Conservation (phyloP, 2,888 invertebrate genomes). For the Nomada hirtipes region DNA sequence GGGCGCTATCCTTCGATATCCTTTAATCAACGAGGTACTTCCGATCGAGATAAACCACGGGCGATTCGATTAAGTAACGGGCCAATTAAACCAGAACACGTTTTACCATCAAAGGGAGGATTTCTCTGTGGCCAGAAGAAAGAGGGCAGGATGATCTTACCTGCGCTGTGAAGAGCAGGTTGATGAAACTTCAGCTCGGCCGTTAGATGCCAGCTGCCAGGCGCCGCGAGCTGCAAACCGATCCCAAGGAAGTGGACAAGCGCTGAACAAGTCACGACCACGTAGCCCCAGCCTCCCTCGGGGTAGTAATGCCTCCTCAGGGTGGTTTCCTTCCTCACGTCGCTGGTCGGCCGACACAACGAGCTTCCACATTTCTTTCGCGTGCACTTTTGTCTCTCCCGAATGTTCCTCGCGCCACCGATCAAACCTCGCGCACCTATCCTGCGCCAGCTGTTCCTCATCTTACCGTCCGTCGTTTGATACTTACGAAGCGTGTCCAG, state of each 20-base stretch:
- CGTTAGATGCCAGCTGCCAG: conserved; percentile 83
- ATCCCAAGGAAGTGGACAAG: conserved; percentile 91
- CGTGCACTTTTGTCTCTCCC: conserved; percentile 41
- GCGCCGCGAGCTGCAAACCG: conserved; percentile 88
- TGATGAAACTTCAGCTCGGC: conserved; percentile 88
- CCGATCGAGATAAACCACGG: conserved; percentile 48
- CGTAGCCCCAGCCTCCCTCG: conserved; percentile 95
- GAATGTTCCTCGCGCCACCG: conserved; percentile 49
- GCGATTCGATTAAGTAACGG: conserved; percentile 30
- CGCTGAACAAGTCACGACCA: conserved; percentile 90
- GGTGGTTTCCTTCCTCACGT: conserved; percentile 76
- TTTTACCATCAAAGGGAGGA: not conserved
- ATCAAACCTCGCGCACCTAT: conserved; percentile 72
- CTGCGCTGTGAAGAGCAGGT: conserved; percentile 87
- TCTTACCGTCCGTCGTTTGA: conserved; percentile 48
- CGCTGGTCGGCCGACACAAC: conserved; percentile 53
- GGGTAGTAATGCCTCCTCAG: conserved; percentile 92
- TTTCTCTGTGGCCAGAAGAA: not conserved
- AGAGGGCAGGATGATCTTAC: conserved; percentile 82
- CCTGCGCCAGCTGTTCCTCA: conserved; percentile 63
- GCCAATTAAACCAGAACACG: conserved; percentile 18
- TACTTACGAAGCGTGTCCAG: conserved; percentile 45
- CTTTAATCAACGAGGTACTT: not conserved
- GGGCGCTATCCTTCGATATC: not conserved
- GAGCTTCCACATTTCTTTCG: conserved; percentile 40